phyloP scores from a whole-genome alignment of 2,797 vertebrate genomes.

The Chaenodraco wilsoni region DNA sequence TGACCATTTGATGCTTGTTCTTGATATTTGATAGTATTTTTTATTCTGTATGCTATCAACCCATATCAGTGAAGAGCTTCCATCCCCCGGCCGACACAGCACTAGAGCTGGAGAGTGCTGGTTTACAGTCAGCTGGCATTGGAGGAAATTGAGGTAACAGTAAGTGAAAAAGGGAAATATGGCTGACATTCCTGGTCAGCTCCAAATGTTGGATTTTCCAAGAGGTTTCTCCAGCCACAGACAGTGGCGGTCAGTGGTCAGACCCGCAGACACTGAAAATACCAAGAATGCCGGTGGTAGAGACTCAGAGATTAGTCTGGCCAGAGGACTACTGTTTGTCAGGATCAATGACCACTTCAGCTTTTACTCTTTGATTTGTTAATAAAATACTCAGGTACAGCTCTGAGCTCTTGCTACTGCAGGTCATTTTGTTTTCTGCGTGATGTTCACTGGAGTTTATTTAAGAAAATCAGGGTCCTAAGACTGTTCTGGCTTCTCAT shows the following conservation, averaged over 20 bases:
- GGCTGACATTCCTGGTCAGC: conserved; percentile 66
- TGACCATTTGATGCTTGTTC: neutral
- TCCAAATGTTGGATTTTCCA: conserved; percentile 75
- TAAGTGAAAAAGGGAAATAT: conserved; percentile 51
- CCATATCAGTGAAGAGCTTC: conserved; percentile 4
- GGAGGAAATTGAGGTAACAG: conserved; percentile 56
- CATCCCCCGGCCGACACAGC: neutral
- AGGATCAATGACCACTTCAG: conserved; percentile 58
- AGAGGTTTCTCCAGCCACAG: conserved; percentile 80
- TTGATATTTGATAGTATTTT: neutral
- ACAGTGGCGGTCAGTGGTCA: conserved; percentile 79
- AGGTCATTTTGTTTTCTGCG: conserved; percentile 13
- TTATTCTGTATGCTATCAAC: neutral
- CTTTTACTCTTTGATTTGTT: conserved; percentile 19
- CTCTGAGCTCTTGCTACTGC: conserved; percentile 27
- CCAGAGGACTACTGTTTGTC: conserved; percentile 58
- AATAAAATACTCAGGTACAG: neutral
- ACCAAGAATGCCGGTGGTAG: conserved; percentile 71
- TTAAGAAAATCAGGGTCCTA: conserved; percentile 41
- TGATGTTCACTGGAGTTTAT: conserved; percentile 19
- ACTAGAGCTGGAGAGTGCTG: neutral
- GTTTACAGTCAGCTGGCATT: conserved; percentile 53
- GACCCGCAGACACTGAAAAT: conserved; percentile 82
- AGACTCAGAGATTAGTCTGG: conserved; percentile 71
- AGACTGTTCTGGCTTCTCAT: conserved; percentile 43